A percentile compares a stretch with the other conserved stretches of the same genome.
phyloP scores from a whole-genome alignment of 2,113 vertebrate species.

The Burhinus oedicnemus region DNA sequence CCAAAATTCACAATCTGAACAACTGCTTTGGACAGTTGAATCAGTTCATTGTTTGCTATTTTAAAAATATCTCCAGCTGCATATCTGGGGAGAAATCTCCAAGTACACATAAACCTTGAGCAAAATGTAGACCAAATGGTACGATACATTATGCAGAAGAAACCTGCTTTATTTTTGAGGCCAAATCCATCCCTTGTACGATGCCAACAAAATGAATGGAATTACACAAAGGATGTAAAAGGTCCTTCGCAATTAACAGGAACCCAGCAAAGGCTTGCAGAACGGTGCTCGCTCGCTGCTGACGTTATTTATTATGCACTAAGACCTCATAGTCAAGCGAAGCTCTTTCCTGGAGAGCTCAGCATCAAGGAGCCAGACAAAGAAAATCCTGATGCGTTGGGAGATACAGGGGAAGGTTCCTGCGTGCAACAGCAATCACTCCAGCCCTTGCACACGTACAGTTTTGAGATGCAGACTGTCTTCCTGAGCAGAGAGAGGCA shows the following conservation, averaged over 20 bases:
- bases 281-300: not conserved
- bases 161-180: slow-evolving; percentile 52
- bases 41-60: slow-evolving; percentile 39
- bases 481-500: not conserved
- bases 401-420: slow-evolving; percentile 5
- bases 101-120: slow-evolving; percentile 49
- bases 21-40: slow-evolving; percentile 33
- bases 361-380: not conserved
- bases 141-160: slow-evolving; percentile 61
- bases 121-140: slow-evolving; percentile 60
- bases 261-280: not conserved
- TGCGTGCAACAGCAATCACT: not conserved
- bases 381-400: not conserved
- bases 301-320: slow-evolving; percentile 32
- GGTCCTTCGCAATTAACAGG: not conserved
- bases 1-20: not conserved
- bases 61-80: slow-evolving; percentile 43
- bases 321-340: not conserved
- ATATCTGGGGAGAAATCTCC: slow-evolving; percentile 36
- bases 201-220: slow-evolving; percentile 39
- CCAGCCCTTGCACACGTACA: not conserved
- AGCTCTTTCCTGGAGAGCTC: not conserved
- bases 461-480: not conserved
- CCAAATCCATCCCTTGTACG: slow-evolving; percentile 6
- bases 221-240: slow-evolving; percentile 37